Conservation (phyloP, 2,113 vertebrate species). For the Rattus rattus region DNA sequence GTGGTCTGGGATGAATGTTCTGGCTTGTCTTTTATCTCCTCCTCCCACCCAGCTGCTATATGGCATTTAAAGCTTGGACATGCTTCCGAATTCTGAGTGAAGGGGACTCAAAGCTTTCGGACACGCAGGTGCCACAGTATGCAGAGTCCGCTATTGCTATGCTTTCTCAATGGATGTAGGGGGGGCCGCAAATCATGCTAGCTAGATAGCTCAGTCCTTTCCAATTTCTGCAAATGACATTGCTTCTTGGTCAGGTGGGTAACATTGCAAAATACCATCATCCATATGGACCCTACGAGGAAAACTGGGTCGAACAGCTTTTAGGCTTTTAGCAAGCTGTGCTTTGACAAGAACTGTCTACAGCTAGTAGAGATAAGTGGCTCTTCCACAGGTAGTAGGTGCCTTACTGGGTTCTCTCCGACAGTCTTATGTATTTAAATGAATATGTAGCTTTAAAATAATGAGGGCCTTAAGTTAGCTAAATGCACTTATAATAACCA, state of each 20-base stretch:
- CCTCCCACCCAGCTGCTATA: constrained; percentile 72
- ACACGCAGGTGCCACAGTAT: constrained; percentile 27
- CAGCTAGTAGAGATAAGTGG: background rate
- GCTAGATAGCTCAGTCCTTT: background rate
- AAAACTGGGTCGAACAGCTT: constrained; percentile 28
- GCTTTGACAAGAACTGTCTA: constrained; percentile 11
- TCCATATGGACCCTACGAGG: constrained; percentile 54
- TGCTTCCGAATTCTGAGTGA: constrained; percentile 46
- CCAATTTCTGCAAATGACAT: constrained; percentile 45
- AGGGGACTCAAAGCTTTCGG: constrained; percentile 55
- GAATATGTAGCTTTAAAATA: constrained; percentile 54
- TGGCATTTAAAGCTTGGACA: constrained; percentile 55
- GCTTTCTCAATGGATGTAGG: constrained; percentile 8
- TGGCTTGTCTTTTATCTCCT: constrained; percentile 37
- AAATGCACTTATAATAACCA: constrained; percentile 9
- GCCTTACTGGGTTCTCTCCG: background rate
- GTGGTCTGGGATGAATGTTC: constrained; percentile 32
- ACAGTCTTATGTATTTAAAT: background rate
- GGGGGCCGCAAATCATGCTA: background rate
- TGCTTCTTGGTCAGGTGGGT: constrained; percentile 36
- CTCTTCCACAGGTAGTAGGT: background rate
- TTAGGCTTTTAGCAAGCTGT: constrained; percentile 13
- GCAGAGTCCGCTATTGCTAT: background rate
- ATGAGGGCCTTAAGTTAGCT: constrained; percentile 55
- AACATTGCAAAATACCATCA: constrained; percentile 28